These are phyloP conservation scores for Saccopteryx leptura DNA, from an alignment of 2,113 vertebrate species.

Conservation along the genomic window DNA sequence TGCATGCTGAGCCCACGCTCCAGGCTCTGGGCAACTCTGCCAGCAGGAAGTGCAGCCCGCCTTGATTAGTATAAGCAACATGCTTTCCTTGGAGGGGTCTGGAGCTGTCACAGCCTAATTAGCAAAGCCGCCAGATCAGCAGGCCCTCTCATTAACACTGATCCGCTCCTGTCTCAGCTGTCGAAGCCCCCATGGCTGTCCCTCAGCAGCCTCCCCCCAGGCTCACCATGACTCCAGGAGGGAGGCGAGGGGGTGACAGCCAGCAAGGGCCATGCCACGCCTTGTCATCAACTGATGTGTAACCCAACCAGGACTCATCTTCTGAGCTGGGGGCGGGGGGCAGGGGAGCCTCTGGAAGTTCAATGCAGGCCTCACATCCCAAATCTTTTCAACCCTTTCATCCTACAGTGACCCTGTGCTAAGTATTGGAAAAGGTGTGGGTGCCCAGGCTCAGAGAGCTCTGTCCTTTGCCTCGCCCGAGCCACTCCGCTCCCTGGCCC, in stretches of 20 bases:
- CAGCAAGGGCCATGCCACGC: background rate
- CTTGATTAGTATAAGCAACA: conserved; percentile 59
- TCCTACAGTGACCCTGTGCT: background rate
- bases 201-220: background rate
- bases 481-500: background rate
- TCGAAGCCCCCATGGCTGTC: background rate
- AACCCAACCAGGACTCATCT: background rate
- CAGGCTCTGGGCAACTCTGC: background rate
- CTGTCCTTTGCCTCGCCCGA: background rate
- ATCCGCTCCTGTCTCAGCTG: conserved; percentile 14
- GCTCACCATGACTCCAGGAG: background rate
- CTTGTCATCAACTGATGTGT: background rate
- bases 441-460: background rate
- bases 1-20: background rate
- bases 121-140: conserved; percentile 74
- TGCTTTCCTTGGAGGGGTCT: conserved; percentile 67
- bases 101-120: conserved; percentile 66
- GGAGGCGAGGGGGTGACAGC: background rate
- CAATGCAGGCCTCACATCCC: rapidly evolving
- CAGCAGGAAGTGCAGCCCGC: conserved; percentile 52
- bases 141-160: conserved; percentile 60
- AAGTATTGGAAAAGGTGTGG: background rate
- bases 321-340: background rate
- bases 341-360: background rate
- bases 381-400: background rate